Conservation (phyloP, 2,888 invertebrate genomes). For the Metalampra italica region DNA sequence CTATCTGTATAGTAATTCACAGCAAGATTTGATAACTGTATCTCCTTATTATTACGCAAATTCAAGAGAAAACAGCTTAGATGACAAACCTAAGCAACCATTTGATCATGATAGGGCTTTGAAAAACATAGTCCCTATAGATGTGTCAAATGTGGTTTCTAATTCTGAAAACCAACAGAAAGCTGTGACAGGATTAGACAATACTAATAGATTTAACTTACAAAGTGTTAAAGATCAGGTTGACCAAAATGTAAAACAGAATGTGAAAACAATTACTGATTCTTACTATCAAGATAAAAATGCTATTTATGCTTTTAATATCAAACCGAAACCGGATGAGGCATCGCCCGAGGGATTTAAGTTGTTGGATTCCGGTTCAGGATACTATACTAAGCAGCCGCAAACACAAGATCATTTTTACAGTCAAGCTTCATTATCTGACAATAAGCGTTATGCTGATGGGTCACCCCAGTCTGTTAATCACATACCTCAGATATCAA, state of each 20-base stretch:
- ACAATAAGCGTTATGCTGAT: constrained; percentile 38
- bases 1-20: constrained; percentile 36
- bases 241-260: constrained; percentile 49
- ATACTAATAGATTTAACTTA: constrained; percentile 33
- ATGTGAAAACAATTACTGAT: constrained; percentile 55
- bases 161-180: constrained; percentile 48
- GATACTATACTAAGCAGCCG: constrained; percentile 44
- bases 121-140: constrained; percentile 70
- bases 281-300: constrained; percentile 68
- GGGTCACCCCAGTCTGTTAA: constrained; percentile 36
- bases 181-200: constrained; percentile 28
- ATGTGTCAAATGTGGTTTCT: constrained; percentile 62
- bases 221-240: constrained; percentile 49
- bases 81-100: constrained; percentile 51
- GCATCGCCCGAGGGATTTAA: constrained; percentile 36
- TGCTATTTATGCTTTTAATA: constrained; percentile 51
- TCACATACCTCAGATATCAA: constrained; percentile 33
- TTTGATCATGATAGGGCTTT: constrained; percentile 72
- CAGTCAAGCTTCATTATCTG: constrained; percentile 29
- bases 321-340: constrained; percentile 57
- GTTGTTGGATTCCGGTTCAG: constrained; percentile 39
- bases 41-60: constrained; percentile 51
- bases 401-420: constrained; percentile 35
- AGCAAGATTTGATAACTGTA: constrained; percentile 54
- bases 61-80: constrained; percentile 40